Evolutionary conservation across 2,113 vertebrate species (phyloP), one percentile per base, ranked within the genome.

Genomic region (Cnemophilus loriae): DNA sequence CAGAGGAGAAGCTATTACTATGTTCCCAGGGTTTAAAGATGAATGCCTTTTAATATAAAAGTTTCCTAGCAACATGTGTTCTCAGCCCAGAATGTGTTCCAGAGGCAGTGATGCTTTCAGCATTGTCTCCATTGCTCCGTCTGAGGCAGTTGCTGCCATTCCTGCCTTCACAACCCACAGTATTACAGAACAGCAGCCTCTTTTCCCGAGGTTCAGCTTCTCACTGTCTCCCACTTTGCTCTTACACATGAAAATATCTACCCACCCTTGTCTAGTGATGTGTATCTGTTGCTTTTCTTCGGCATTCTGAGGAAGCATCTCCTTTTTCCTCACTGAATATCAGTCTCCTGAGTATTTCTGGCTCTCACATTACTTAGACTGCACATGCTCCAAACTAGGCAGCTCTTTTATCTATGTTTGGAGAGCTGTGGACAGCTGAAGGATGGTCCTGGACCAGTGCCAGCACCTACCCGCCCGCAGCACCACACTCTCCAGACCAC

Each of bases 61-160:
- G 94, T 97, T 67, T 95, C 96, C 93, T 96, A 96, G 93, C 95
- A 97, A 97, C 87, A 60, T 9, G 26, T 74, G 35, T 68, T 94
- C 52, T 53, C 20, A 81, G 81, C 67, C 15, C 76, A 73, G 67
- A 69, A 56, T 9, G 35, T 41, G 27, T 79, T 87, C 46, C 71
- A 70, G 75, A 50, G 30, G 63, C 20, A 11, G 37, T 10, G 63
- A 57, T 71, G 68, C 86, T 93, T 69, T 57, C 76, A 57, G 71
- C 3, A 3, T 13, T 44, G 32, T 53, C 16, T 75, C 61, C 27
- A 3, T 42, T 11, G 4, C 44, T 64, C 69, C 26, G 33, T 49
- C 46, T 64, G 63, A 90, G 35, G 42, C 26, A 35, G 33, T 53
- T 77, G 75, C 37, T 87, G 83, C 69, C 69, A 30, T 35, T 61